Base-by-base conservation (phyloP, 1,140 invertebrate species). In the Hyles euphorbiae region DNA sequence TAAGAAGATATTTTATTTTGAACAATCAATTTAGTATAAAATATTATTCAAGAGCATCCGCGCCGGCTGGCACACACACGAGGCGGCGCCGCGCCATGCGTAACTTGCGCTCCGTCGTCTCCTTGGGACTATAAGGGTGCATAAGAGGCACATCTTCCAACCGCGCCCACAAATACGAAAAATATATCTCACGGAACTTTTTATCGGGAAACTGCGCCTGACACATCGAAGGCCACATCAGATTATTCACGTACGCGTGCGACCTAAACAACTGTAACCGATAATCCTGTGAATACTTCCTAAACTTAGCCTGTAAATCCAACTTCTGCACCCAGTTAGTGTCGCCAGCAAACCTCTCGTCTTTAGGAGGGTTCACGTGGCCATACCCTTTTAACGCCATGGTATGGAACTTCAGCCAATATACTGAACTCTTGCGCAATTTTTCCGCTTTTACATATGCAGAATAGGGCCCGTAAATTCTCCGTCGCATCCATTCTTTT, bases 161-260 rank as follows among this genome's bases (percentile, higher is more conserved):
- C n/a, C 72, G 67, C 5, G 60, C 61, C 51, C 58, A 77, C 5
- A 88, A 50, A 71, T 88, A 88, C 3, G 85, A 81, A 61, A 83
- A 87, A 62, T 73, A 88, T 65, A 84, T 87, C 65, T 88, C 78
- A 11, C 85, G 71, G 63, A 87, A 88, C 10, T 77, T 80, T 45
- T 85, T 84, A 53, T 85, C 81, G 3, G 81, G 82, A 60, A 81
- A 79, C 56, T 81, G 65, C 0, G 81, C 72, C 57, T 83, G 81
- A 58, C 53, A 83, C 83, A 86, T 88, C 3, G 82, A 73, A 1
- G 78, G 71, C 85, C 85, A 88, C 53, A 86, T 45, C 43, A 84
- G 56, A 61, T 88, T 88, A 33, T 72, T 78, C 3, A 83, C 61
- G 3, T 78, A 65, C n/a, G 85, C 83, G 10, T 79, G 68, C 5